Conservation (phyloP, 2,888 invertebrate genomes). For the Eulithis prunata region DNA sequence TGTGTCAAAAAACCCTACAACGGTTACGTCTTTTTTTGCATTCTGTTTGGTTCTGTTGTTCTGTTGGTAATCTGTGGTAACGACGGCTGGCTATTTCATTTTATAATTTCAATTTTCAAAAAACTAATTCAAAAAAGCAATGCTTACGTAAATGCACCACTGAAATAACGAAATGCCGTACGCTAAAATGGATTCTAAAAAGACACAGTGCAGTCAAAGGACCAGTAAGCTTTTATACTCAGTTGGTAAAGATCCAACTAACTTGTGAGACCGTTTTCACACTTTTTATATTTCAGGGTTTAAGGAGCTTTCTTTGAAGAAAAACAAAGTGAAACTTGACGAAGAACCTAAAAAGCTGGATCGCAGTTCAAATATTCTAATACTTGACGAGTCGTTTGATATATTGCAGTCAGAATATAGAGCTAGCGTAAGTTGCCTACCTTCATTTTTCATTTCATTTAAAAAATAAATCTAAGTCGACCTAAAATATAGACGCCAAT, state of each 20-base stretch:
- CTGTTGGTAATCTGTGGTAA: too few species aligned
- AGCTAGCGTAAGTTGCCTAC: slow-evolving; percentile 56
- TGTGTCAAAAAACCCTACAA: too few species aligned
- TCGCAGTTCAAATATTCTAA: slow-evolving; percentile 64
- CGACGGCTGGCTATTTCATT: slow-evolving; percentile 2
- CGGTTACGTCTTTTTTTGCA: too few species aligned
- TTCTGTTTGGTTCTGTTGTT: too few species aligned
- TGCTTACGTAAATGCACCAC: neutral
- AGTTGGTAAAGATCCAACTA: slow-evolving; percentile 18
- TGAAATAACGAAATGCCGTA: slow-evolving; percentile 16
- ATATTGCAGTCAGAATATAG: slow-evolving; percentile 56
- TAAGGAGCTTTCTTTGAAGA: slow-evolving; percentile 70
- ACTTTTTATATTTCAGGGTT: slow-evolving; percentile 60
- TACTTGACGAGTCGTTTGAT: slow-evolving; percentile 75
- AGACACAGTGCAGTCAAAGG: slow-evolving; percentile 50
- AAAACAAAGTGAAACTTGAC: slow-evolving; percentile 57
- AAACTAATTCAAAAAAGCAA: neutral
- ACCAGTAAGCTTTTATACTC: slow-evolving; percentile 55
- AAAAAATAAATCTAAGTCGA: too few species aligned
- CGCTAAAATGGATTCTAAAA: slow-evolving; percentile 57
- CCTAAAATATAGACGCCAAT: too few species aligned
- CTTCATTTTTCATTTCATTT: slow-evolving; percentile 3
- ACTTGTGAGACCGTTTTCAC: slow-evolving; percentile 3
- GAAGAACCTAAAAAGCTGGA: slow-evolving; percentile 53
- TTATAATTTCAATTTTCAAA: neutral